These are phyloP conservation scores for Gymnobelideus leadbeateri DNA, from an alignment of 2,113 vertebrate genomes.

Conservation along the genomic window DNA sequence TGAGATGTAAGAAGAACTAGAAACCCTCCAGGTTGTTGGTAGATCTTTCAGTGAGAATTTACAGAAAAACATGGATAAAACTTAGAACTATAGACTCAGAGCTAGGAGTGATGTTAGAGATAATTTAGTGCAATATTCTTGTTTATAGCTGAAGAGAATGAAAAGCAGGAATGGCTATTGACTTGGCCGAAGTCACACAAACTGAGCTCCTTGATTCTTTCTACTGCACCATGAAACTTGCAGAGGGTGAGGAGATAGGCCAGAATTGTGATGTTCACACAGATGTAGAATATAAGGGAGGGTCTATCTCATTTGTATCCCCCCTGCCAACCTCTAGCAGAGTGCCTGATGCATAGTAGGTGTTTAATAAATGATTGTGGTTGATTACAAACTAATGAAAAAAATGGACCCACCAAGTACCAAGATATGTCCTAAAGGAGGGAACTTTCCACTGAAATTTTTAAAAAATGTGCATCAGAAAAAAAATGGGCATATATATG, in stretches of 20 bases:
- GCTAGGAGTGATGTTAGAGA: background rate
- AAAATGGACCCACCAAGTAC: background rate
- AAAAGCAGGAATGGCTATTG: background rate
- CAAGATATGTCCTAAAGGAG: background rate
- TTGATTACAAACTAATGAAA: background rate
- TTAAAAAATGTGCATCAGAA: background rate
- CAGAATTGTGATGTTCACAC: background rate
- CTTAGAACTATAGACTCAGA: background rate
- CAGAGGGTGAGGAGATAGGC: background rate
- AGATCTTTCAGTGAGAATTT: background rate
- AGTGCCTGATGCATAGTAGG: background rate
- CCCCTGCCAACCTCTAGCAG: background rate
- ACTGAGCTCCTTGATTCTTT: background rate
- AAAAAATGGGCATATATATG: background rate
- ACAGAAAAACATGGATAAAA: background rate
- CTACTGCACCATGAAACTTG: background rate
- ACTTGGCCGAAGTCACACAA: background rate
- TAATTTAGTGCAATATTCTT: background rate
- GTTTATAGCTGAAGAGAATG: background rate
- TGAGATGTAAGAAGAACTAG: background rate
- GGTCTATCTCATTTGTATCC: background rate
- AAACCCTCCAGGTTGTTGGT: background rate
- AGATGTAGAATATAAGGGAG: background rate
- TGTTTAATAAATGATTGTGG: background rate
- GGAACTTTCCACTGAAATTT: background rate